Base-by-base conservation (phyloP, 35 echinoderm and acorn worm genomes). In the Ophioderma brevispina region DNA sequence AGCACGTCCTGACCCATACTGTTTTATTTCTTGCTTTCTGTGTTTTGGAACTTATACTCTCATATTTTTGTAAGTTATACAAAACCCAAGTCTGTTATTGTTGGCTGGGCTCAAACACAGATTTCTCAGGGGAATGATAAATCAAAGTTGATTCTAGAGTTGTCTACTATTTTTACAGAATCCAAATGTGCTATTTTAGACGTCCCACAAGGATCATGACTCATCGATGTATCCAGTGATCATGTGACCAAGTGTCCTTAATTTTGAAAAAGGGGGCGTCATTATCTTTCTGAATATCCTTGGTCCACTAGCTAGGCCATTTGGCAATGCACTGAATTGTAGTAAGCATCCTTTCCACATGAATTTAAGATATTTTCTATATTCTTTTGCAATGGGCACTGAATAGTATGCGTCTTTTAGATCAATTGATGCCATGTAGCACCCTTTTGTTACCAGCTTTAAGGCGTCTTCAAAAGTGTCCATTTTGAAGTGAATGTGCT, bases 1-100 rank as follows among this genome's bases (percentile, higher is more conserved):
- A 92, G 46, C 38, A 96, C 40, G 31, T 77, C 37, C 37, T 64
- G 35, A 31, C 86, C 92, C 39, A 39, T 46, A n/a, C 43, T 17
- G 13, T 43, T 79, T 89, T 46, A 92, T 78, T 81, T 96, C 81
- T 75, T 80, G 18, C 11, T n/a, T 63, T 89, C 92, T 96, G 21
- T 40, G 21, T 23, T 38, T 0, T 36, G 94, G 78, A 34, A 95
- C 40, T 3, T 43, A 19, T 34, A 96, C 75, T 38, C 31, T 79
- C 90, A 92, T 89, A 17, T 30, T 0, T 33, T 32, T 30, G 8
- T 90, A 89, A 75, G 89, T 55, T 36, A 96, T 88, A 30, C 89
- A 35, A 64, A 96, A 96, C 23, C 94, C 86, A 4, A 86, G 86
- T 84, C 89, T 86, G 5, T 31, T 38, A 40, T 85, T 39, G 35